Conservation (phyloP, 2,113 vertebrate genomes). For the Pituophis catenifer region DNA sequence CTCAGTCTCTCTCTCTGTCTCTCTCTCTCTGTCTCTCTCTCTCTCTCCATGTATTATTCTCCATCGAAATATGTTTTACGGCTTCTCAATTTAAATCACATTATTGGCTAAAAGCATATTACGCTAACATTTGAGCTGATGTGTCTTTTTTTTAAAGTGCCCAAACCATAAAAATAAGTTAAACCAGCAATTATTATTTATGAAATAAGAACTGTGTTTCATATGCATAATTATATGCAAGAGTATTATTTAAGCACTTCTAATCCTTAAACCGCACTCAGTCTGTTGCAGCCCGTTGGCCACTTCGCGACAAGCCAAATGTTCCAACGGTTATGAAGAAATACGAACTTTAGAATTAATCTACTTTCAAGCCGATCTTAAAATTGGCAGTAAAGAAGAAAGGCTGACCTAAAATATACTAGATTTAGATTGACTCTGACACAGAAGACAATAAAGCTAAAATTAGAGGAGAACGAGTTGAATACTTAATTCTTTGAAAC, state of each 20-base stretch:
- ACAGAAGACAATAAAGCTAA: background rate
- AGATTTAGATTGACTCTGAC: background rate
- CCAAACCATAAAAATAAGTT: background rate
- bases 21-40: rapidly evolving
- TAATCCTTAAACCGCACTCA: background rate
- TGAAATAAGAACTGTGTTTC: background rate
- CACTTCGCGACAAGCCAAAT: background rate
- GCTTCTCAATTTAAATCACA: conserved; percentile 3
- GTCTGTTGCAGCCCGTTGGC: background rate
- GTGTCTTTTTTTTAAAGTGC: background rate
- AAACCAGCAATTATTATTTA: background rate
- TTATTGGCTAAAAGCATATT: conserved; percentile 15
- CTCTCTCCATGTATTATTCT: background rate
- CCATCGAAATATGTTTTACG: conserved; percentile 11
- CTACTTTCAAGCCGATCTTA: background rate
- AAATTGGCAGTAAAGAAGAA: background rate
- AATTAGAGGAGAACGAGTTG: background rate
- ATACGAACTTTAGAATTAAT: background rate
- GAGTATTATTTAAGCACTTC: background rate
- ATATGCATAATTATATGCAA: background rate
- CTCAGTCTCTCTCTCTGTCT: background rate
- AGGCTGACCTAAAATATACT: background rate
- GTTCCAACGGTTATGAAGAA: background rate
- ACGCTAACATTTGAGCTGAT: conserved; percentile 14
- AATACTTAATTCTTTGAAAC: background rate